Base-by-base conservation (phyloP, 2,888 invertebrate species). In the Lasioglossum figueresi region DNA sequence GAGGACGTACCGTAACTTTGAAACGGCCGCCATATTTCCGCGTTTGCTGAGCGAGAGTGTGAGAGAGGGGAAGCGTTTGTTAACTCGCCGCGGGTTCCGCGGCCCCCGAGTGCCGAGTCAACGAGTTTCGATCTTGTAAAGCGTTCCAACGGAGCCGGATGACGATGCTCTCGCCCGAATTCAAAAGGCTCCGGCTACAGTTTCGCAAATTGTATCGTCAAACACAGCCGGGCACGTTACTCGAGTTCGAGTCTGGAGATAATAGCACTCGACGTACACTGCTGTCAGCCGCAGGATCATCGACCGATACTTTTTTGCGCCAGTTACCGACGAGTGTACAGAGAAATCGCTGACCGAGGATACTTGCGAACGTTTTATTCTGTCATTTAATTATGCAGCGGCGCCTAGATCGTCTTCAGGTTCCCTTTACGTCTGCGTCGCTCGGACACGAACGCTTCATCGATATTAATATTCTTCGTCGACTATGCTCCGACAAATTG, bases 171-270 rank as follows among this genome's bases (percentile, higher is more conserved):
- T 70, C 40, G 43, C 71, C 23, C 31, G 37, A 71, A 43, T 43
- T 71, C 37, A 23, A 31, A 43, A 76, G 31, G 52, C 37, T 40
- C 37, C n/a, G 59, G 40, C n/a, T 27, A 72, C 40, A 48, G 73
- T 73, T 73, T 73, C 73, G 34, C 66, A 45, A 79, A 34, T 34
- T 23, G 34, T 45, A 59, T 37, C 45, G 59, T 85, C 81, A 76
- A 74, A 66, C 48, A 23, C 74, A 45, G 48, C 23, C 52, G 52
- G 52, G 27, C 77, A 31, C 52, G 52, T 43, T 34, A 73, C 45
- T 40, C 73, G 40, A 59, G 68, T 43, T 71, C 73, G 76, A 43
- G 68, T 19, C 66, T 66, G 48, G 37, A 56, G 59, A 52, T 75
- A 70, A 59, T 52, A 37, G 75, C 27, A 56, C 31, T 68, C 37